Base-by-base conservation (phyloP, 2,113 vertebrate species). In the Colaptes auratus region DNA sequence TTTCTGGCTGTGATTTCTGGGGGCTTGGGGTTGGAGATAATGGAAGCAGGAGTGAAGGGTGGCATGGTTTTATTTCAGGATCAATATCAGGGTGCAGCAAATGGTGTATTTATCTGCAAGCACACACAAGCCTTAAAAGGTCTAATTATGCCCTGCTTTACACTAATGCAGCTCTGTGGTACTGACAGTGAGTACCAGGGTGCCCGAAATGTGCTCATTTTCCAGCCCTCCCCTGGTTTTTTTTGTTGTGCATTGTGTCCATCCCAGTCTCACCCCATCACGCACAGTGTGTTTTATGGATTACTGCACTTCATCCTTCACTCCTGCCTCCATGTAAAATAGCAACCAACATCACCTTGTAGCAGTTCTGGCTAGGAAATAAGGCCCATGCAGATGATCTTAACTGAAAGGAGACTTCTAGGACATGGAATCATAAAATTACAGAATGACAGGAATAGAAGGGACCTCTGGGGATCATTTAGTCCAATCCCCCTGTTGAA, bases 81-180 rank as follows among this genome's bases (percentile, higher is more conserved):
- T 96, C 95, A 60, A 93, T 96, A 96, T 23, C 88, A 60, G 93
- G 93, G 92, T 90, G 93, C 71, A 94, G 90, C 67, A 82, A 94
- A 82, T 52, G 71, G 27, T 63, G 65, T 60, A 23, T 94, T 93
- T 93, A 46, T 93, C 86, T 71, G 65, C 61, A 60, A 50, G 66
- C 56, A 72, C 75, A 60, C 3, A 0, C 7, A 3, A 59, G 42
- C 31, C 90, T 91, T 80, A 44, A 83, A 70, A 96, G 88, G 84
- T 76, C 85, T 89, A 73, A 88, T 46, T 91, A 90, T 94, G 90
- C 35, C 88, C 64, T 70, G 55, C 28, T 91, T 89, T 82, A 24
- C 75, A 63, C 50, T 95, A 92, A 92, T 92, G 89, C 77, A 78
- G 71, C 71, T 76, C 74, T 53, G 71, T 63, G 96, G 91, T 78